Evolutionary conservation across 1,140 invertebrate genomes (phyloP).

Genomic region (Lepidurus arcticus): DNA sequence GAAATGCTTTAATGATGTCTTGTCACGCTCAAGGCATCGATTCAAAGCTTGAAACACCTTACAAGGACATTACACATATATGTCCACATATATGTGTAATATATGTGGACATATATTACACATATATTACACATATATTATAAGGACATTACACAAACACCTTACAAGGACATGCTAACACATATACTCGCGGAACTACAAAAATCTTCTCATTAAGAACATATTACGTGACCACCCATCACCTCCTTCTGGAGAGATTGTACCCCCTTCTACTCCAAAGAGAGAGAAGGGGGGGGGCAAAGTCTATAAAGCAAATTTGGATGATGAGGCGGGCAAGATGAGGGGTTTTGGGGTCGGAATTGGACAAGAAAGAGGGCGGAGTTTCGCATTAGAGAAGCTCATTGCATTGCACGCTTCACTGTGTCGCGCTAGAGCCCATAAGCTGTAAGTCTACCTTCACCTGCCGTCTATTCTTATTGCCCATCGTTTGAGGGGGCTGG

Average conservation of each 20-base stretch:
- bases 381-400: conserved; percentile 5
- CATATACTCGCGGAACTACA: neutral
- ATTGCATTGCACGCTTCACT: conserved; percentile 18
- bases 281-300: neutral
- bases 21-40: neutral
- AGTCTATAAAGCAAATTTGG: neutral
- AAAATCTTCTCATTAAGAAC: neutral
- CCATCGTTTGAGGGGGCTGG: neutral
- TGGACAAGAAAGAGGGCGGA: neutral
- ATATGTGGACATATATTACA: too few species aligned
- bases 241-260: neutral
- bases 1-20: neutral
- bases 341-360: neutral
- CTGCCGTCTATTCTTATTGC: conserved; percentile 14
- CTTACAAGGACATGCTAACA: neutral
- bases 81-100: too few species aligned
- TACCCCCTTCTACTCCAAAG: neutral
- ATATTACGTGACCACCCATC: conserved; percentile 3
- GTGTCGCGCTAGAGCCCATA: conserved; percentile 12
- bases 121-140: too few species aligned
- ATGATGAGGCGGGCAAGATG: neutral
- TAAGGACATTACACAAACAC: neutral
- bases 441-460: conserved; percentile 7
- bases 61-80: neutral
- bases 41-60: neutral